These are phyloP conservation scores for Pandemis corylana DNA, from an alignment of 2,888 invertebrate species.

Conservation along the genomic window DNA sequence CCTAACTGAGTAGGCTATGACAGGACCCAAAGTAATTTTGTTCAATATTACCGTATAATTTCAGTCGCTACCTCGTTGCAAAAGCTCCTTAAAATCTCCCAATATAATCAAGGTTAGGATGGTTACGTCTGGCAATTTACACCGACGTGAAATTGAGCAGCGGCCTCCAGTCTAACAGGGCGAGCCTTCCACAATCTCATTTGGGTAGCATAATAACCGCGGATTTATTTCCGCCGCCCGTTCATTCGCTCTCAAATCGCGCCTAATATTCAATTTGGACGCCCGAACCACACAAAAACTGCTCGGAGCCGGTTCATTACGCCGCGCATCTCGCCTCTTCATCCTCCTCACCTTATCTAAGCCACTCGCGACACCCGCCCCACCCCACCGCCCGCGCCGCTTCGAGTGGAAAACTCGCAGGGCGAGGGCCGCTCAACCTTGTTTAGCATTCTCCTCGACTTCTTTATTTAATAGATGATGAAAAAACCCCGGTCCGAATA, in stretches of 20 bases:
- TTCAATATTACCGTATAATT: slow-evolving; percentile 34
- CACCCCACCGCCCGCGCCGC: slow-evolving; percentile 69
- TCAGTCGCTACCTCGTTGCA: slow-evolving; percentile 45
- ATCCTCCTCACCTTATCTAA: slow-evolving; percentile 84
- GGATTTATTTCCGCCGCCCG: slow-evolving; percentile 82
- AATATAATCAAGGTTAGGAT: slow-evolving; percentile 72
- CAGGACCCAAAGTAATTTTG: slow-evolving; percentile 22
- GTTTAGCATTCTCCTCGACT: slow-evolving; percentile 84
- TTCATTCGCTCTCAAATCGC: slow-evolving; percentile 82
- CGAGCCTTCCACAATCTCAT: slow-evolving; percentile 79
- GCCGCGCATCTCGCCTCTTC: slow-evolving; percentile 83
- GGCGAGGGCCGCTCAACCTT: slow-evolving; percentile 83
- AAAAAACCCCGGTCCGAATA: slow-evolving; percentile 81
- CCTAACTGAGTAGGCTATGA: slow-evolving; percentile 16
- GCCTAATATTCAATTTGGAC: slow-evolving; percentile 84
- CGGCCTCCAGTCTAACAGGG: slow-evolving; percentile 70
- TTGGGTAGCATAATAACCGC: slow-evolving; percentile 83
- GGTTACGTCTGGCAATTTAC: slow-evolving; percentile 76
- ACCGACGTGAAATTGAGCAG: slow-evolving; percentile 77
- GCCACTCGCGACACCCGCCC: slow-evolving; percentile 68
- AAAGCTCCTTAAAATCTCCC: slow-evolving; percentile 65
- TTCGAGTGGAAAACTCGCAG: slow-evolving; percentile 83
- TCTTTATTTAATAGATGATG: slow-evolving; percentile 84
- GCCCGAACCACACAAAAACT: slow-evolving; percentile 83
- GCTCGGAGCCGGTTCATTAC: slow-evolving; percentile 83